phyloP scores from a whole-genome alignment of 1,140 invertebrate species.

The Chironomus striatipennis region DNA sequence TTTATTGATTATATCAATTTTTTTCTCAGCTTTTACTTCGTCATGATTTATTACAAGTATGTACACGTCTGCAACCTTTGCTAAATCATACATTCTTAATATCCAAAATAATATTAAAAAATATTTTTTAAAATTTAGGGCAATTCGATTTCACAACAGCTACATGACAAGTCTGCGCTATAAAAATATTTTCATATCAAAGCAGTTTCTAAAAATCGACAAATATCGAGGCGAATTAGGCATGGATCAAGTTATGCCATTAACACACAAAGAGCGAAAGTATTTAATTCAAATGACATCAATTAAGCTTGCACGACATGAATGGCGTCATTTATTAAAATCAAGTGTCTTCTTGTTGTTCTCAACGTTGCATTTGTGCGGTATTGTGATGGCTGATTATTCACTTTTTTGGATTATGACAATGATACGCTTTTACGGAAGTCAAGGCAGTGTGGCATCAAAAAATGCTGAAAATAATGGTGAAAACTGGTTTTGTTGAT shows the following conservation, averaged over 20 bases:
- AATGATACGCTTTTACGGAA: conserved; percentile 56
- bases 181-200: conserved; percentile 66
- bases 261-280: conserved; percentile 53
- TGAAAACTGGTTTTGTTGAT: neutral
- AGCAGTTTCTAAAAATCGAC: conserved; percentile 59
- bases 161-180: conserved; percentile 62
- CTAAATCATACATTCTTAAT: neutral
- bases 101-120: neutral
- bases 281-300: conserved; percentile 46
- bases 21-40: conserved; percentile 28
- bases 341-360: conserved; percentile 52
- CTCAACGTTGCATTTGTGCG: conserved; percentile 54
- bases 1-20: conserved; percentile 28
- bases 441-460: conserved; percentile 44
- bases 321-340: conserved; percentile 49
- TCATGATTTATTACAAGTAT: conserved; percentile 32
- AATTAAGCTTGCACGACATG: conserved; percentile 47
- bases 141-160: conserved; percentile 59
- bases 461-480: conserved; percentile 29
- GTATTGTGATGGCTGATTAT: conserved; percentile 64
- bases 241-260: conserved; percentile 57
- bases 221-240: conserved; percentile 49
- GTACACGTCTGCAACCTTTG: neutral
- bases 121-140: conserved; percentile 41
- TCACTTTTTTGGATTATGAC: conserved; percentile 63